Evolutionary conservation across 2,113 vertebrate genomes (phyloP).

Genomic region (Fukomys damarensis): DNA sequence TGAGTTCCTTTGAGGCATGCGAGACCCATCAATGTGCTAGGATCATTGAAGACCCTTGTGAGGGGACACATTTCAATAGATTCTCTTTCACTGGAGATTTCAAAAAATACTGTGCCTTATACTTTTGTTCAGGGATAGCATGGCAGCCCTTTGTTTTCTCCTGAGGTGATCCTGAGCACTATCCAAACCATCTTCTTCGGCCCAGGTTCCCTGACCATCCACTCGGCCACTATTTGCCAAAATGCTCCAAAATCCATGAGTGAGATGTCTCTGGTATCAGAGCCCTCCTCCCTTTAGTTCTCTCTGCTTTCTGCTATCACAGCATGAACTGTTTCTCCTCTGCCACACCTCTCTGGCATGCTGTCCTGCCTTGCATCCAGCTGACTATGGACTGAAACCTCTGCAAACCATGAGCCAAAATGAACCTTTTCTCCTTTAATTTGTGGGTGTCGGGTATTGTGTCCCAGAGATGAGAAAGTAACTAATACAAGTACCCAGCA

Average conservation of each 20-base stretch:
- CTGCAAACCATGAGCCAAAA: neutral
- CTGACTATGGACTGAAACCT: too few species aligned
- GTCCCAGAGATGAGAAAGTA: neutral
- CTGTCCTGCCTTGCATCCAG: neutral
- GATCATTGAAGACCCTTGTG: constrained; percentile 10
- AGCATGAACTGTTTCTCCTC: neutral
- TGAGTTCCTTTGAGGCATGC: constrained; percentile 17
- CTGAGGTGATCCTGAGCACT: neutral
- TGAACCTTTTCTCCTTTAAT: neutral
- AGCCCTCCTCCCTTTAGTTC: neutral
- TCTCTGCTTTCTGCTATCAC: neutral
- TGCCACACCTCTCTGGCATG: neutral
- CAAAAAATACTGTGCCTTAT: neutral
- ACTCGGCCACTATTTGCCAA: constrained; percentile 53
- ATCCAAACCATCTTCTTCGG: constrained; percentile 67
- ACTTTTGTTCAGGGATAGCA: constrained; percentile 39
- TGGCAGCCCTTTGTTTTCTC: constrained; percentile 47
- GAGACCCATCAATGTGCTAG: constrained; percentile 3
- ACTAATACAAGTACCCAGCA: neutral
- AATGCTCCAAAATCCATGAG: neutral
- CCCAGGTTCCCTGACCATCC: neutral
- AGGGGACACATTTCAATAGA: constrained; percentile 27
- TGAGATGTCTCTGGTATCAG: constrained; percentile 48
- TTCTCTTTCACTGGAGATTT: constrained; percentile 9
- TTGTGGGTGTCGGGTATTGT: neutral